Evolutionary conservation across 2,888 invertebrate genomes (phyloP).

Genomic region (Eupeodes latifasciatus): DNA sequence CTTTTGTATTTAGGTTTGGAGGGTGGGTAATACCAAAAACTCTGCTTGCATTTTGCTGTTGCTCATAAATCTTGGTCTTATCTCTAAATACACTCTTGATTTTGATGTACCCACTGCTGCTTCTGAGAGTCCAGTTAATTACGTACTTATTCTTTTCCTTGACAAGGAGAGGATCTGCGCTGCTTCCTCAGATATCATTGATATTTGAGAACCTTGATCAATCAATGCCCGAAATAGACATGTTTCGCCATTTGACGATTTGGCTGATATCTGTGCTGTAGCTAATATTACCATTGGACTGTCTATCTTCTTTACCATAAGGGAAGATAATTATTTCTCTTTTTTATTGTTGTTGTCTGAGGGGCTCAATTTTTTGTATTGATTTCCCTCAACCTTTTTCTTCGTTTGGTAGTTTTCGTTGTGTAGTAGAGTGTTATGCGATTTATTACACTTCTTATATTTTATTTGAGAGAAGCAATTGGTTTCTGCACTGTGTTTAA

Average conservation of each 20-base stretch:
- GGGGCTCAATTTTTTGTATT: not conserved
- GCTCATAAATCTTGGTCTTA: conserved; percentile 52
- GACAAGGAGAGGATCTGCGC: conserved; percentile 45
- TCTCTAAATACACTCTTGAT: conserved; percentile 22
- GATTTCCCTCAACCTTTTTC: not conserved
- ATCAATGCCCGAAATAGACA: conserved; percentile 52
- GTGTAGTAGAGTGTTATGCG: not conserved
- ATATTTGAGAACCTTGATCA: conserved; percentile 60
- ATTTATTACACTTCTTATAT: not conserved
- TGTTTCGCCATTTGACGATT: conserved; percentile 35
- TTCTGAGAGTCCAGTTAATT: conserved; percentile 51
- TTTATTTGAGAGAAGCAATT: no score
- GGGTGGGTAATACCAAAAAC: no score
- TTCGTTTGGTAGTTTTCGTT: not conserved
- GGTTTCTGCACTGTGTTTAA: not conserved
- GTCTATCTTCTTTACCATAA: no score
- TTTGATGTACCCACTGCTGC: conserved; percentile 29
- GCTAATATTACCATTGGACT: no score
- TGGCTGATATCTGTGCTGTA: no score
- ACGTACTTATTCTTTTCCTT: conserved; percentile 32
- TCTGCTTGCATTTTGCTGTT: not conserved
- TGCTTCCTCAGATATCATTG: conserved; percentile 58
- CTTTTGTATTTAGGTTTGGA: no score
- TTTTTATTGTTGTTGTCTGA: not conserved
- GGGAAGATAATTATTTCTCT: no score